Percentiles rank a stretch among this genome's conserved stretches.
These are phyloP conservation scores for Phaethon lepturus DNA, from an alignment of 2,113 vertebrate genomes.

Conservation along the genomic window DNA sequence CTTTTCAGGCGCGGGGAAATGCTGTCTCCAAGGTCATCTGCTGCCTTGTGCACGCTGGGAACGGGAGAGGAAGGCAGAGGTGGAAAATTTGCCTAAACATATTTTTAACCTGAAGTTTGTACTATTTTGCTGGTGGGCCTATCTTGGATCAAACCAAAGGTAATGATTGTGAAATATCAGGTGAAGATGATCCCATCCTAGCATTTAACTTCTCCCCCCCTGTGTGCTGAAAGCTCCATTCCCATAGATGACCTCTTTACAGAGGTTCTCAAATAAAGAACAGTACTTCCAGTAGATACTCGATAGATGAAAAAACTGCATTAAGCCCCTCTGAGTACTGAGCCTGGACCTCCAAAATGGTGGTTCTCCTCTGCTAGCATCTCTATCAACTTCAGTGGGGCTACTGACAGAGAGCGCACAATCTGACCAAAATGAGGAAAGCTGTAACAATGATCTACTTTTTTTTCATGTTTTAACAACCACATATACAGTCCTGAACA, in stretches of 20 bases:
- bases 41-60: neutral
- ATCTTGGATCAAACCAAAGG: neutral
- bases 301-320: neutral
- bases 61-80: neutral
- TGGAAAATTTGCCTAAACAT: neutral
- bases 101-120: neutral
- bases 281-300: neutral
- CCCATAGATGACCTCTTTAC: neutral
- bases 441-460: neutral
- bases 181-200: neutral
- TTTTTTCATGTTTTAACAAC: neutral
- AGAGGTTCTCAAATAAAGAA: neutral
- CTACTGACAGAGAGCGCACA: neutral
- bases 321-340: neutral
- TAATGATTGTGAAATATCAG: neutral
- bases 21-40: neutral
- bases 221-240: neutral
- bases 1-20: neutral
- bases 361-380: neutral
- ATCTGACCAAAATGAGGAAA: neutral
- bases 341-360: neutral
- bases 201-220: neutral
- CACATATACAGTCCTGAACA: neutral
- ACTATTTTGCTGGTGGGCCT: neutral
- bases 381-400: neutral